Conservation (phyloP, 1,140 invertebrate genomes). For the Heterodera schachtii region DNA sequence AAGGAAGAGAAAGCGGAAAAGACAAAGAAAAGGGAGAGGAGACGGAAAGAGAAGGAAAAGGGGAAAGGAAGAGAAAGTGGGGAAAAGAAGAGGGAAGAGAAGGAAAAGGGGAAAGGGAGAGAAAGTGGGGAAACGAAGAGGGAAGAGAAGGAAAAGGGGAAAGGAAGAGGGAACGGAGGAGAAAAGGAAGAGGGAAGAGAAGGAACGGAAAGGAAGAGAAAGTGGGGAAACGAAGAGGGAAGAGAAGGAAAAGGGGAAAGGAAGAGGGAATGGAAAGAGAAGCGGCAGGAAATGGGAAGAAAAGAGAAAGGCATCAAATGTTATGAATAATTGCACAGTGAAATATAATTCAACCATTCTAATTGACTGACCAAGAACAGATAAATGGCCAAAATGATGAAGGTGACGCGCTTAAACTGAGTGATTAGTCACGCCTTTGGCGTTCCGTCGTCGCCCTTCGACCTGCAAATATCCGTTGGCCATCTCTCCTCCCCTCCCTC, state of each 20-base stretch:
- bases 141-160: background rate
- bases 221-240: background rate
- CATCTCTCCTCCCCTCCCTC: background rate
- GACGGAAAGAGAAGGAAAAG: background rate
- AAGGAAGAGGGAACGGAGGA: background rate
- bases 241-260: background rate
- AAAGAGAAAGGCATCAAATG: too few species aligned
- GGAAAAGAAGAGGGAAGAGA: background rate
- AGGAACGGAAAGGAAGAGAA: background rate
- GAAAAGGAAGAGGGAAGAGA: background rate
- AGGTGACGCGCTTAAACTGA: constrained; percentile 19
- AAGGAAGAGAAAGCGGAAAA: too few species aligned
- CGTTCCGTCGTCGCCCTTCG: background rate
- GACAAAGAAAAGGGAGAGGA: background rate
- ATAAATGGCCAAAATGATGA: constrained; percentile 26
- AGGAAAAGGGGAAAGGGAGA: background rate
- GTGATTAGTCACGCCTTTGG: background rate
- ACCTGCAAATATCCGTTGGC: constrained; percentile 26
- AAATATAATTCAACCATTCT: too few species aligned
- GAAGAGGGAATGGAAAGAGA: too few species aligned
- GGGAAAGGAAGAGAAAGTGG: too few species aligned
- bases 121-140: background rate
- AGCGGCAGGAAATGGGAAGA: too few species aligned
- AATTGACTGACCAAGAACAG: constrained; percentile 9
- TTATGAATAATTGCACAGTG: too few species aligned